phyloP scores from a whole-genome alignment of 2,113 vertebrate genomes.

The Semnopithecus entellus region DNA sequence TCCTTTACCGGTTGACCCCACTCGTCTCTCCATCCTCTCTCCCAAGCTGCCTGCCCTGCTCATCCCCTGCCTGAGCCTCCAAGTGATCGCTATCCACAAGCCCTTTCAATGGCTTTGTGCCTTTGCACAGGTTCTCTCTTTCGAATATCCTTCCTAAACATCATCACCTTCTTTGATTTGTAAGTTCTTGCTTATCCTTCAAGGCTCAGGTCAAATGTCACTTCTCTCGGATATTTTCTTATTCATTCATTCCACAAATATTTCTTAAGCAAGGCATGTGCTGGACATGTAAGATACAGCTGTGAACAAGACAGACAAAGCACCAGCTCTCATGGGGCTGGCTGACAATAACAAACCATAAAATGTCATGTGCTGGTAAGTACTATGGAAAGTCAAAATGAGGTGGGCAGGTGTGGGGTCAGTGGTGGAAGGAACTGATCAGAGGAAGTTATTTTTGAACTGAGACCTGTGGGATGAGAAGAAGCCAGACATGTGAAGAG shows the following conservation, averaged over 20 bases:
- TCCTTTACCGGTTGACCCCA: not conserved
- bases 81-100: not conserved
- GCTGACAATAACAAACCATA: not conserved
- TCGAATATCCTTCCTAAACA: not conserved
- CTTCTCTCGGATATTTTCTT: not conserved
- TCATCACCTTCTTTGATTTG: not conserved
- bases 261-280: not conserved
- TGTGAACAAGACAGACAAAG: not conserved
- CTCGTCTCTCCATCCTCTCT: not conserved
- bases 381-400: not conserved
- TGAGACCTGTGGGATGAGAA: not conserved
- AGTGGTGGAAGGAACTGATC: not conserved
- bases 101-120: not conserved
- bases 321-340: not conserved
- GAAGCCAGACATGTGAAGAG: not conserved
- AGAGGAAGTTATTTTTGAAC: not conserved
- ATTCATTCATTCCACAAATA: conserved; percentile 12
- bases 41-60: too few species aligned
- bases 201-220: not conserved
- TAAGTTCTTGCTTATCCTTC: not conserved
- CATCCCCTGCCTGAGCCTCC: not conserved
- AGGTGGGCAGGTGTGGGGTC: not conserved
- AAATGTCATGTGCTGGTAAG: not conserved
- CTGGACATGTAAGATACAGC: not conserved
- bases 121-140: not conserved